Conservation (phyloP, 1,140 invertebrate genomes). For the Saxidomus purpurata region DNA sequence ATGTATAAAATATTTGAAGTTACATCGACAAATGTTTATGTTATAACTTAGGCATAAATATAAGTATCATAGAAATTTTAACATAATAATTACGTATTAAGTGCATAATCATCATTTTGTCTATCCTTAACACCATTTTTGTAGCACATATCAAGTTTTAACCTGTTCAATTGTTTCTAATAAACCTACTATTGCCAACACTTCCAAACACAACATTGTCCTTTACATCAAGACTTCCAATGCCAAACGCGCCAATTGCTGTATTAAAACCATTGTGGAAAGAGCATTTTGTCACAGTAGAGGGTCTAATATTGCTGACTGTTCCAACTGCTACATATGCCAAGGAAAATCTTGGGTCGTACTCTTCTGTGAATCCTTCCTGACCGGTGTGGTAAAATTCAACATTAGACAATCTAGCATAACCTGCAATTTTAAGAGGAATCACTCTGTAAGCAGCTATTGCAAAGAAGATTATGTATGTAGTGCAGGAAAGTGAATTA, state of each 20-base stretch:
- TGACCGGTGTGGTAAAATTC: constrained; percentile 82
- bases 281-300: constrained; percentile 73
- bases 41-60: not conserved
- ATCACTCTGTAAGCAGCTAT: not conserved
- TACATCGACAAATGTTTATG: not conserved
- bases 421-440: constrained; percentile 69
- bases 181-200: constrained; percentile 69
- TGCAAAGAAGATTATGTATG: too few relatives aligned
- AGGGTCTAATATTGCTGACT: constrained; percentile 53
- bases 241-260: constrained; percentile 80
- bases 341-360: constrained; percentile 81
- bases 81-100: too few relatives aligned
- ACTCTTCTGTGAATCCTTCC: constrained; percentile 74
- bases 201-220: constrained; percentile 77
- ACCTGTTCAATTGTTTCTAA: too few relatives aligned
- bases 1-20: not conserved
- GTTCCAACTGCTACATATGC: constrained; percentile 75
- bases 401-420: constrained; percentile 76
- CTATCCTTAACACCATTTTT: too few relatives aligned
- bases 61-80: not conserved
- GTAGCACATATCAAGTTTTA: too few relatives aligned
- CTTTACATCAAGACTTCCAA: constrained; percentile 67
- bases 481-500: too few relatives aligned
- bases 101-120: too few relatives aligned
- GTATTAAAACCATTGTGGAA: constrained; percentile 81